Percentiles rank a stretch among this genome's conserved stretches.
phyloP scores from a whole-genome alignment of 2,113 vertebrate species.

The Eptesicus fuscus region DNA sequence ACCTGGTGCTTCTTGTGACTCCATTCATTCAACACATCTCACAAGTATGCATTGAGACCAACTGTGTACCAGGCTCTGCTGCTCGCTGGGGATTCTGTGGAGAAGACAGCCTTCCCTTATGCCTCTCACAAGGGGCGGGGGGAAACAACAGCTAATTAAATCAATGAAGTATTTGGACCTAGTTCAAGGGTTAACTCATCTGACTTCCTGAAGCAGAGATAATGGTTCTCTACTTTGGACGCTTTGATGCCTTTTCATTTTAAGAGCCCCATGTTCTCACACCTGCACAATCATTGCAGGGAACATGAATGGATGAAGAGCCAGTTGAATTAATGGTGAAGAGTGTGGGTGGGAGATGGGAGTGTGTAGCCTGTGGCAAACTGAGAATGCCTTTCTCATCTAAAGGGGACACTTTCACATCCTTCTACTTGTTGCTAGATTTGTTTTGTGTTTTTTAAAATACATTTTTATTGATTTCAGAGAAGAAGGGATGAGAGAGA shows the following conservation, averaged over 20 bases:
- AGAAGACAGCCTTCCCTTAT: not conserved
- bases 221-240: not conserved
- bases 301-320: not conserved
- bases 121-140: not conserved
- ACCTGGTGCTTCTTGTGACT: not conserved
- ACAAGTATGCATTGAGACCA: not conserved
- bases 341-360: not conserved
- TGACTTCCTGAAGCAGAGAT: not conserved
- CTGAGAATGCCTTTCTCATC: not conserved
- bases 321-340: not conserved
- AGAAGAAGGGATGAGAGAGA: too few relatives aligned
- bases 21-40: conserved; percentile 3
- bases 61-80: not conserved
- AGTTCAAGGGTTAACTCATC: not conserved
- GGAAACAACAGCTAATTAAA: not conserved
- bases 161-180: not conserved
- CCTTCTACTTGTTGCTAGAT: not conserved
- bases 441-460: not conserved
- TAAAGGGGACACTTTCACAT: not conserved
- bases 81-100: accelerated
- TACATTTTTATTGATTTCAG: too few relatives aligned
- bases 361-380: not conserved
- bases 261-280: not conserved
- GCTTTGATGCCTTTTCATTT: not conserved
- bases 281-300: not conserved